Percentiles rank a stretch among this genome's conserved stretches.
phyloP scores from a whole-genome alignment of 2,888 invertebrate genomes.

The Synergus japonicus region DNA sequence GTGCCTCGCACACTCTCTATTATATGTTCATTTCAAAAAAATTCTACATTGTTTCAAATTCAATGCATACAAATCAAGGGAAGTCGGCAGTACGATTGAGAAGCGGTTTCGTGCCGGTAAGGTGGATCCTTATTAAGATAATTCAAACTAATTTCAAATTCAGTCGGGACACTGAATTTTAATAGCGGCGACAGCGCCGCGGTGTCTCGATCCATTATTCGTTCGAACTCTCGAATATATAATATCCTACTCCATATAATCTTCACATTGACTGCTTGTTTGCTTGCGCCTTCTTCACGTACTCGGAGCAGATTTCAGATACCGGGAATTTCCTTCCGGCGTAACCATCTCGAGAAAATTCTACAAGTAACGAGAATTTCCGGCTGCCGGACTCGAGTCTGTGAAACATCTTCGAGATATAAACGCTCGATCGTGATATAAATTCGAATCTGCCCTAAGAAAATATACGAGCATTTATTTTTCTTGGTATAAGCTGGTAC shows the following conservation, averaged over 20 bases:
- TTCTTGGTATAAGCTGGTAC: neutral
- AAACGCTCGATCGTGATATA: neutral
- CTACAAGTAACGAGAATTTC: conserved; percentile 25
- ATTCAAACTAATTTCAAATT: conserved; percentile 64
- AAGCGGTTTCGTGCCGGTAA: conserved; percentile 50
- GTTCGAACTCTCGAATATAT: conserved; percentile 51
- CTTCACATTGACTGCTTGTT: conserved; percentile 29
- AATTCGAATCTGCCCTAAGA: conserved; percentile 1
- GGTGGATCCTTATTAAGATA: conserved; percentile 65
- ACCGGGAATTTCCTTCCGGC: conserved; percentile 15
- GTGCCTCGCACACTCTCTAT: conserved; percentile 40
- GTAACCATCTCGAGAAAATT: conserved; percentile 25
- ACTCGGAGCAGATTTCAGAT: conserved; percentile 34
- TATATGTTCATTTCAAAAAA: conserved; percentile 59
- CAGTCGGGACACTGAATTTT: conserved; percentile 61
- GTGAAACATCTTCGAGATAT: conserved; percentile 27
- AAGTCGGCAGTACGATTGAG: conserved; percentile 6
- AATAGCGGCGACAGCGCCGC: conserved; percentile 53
- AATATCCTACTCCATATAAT: conserved; percentile 46
- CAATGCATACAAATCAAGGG: conserved; percentile 64
- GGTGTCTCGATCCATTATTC: conserved; percentile 54
- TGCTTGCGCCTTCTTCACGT: conserved; percentile 21
- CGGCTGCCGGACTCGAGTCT: conserved; percentile 15
- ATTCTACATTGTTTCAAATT: conserved; percentile 62
- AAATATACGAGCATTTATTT: neutral